Evolutionary conservation across 2,113 vertebrate genomes (phyloP), one percentile per base, ranked within the genome.

Genomic region (Anguilla rostrata): DNA sequence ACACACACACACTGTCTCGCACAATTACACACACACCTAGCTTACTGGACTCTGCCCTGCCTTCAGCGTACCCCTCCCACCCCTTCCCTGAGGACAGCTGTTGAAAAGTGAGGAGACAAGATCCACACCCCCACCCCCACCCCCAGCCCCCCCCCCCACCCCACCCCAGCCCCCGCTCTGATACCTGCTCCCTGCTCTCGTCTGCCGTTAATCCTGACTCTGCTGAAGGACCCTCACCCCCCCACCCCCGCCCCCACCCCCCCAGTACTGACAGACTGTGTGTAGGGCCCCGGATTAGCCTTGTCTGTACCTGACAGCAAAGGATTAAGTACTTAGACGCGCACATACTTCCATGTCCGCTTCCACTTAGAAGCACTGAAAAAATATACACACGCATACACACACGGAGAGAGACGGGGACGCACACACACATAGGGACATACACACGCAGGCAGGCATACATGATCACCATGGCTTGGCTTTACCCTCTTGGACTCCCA

Each of bases 301-400:
- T 93, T 94, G 91, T 91, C 92, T 0, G 0, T 90, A 86, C 89
- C 83, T 85, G 85, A 82, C 86, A 82, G 81, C 83, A 34, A 85
- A 83, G 90, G 89, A 92, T 92, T 91, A 92, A 91, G 87, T 1
- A 87, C 87, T 92, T 85, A 88, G 88, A 87, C 84, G 83, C 90
- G 82, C 90, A 89, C 81, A 15, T 86, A 90, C 92, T 92, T 88
- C 90, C 49, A 60, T 56, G 83, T 29, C 63, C 78, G 66, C 41
- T 84, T 41, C 78, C 85, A 88, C 85, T 82, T 80, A 87, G 57
- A 63, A 78, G 84, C 53, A 39, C 83, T 16, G 82, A 39, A 49
- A 60, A 83, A 60, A 60, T 60, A 80, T 29, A 80, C 85, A 82
- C 85, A 71, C 86, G 57, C 75, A 57, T 26, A 60, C 66, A 34